Evolutionary conservation across 1,140 invertebrate genomes (phyloP).

Genomic region (Diorhabda sublineata): DNA sequence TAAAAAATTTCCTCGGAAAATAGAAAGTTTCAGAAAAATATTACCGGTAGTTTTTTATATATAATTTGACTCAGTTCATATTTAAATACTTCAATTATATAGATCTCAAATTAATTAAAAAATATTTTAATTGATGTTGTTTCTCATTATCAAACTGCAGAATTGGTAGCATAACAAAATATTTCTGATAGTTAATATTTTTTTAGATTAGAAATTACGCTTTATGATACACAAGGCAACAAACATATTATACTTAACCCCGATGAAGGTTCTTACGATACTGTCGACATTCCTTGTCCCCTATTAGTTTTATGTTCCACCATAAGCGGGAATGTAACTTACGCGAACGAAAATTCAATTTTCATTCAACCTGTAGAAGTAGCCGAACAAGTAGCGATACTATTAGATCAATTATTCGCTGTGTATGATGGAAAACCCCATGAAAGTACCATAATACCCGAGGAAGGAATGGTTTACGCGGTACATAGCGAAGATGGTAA

Average conservation of each 20-base stretch:
- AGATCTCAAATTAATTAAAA: too few relatives aligned
- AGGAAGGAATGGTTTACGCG: constrained; percentile 54
- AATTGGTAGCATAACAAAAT: too few relatives aligned
- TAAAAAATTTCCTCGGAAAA: too few relatives aligned
- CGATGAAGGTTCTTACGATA: constrained; percentile 49
- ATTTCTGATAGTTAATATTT: neutral
- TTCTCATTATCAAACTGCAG: too few relatives aligned
- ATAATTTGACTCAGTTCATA: too few relatives aligned
- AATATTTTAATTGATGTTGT: too few relatives aligned
- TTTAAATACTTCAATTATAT: too few relatives aligned
- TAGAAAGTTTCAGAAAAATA: too few relatives aligned
- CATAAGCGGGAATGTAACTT: constrained; percentile 50
- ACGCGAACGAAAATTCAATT: constrained; percentile 51
- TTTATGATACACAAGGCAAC: constrained; percentile 54
- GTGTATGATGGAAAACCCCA: constrained; percentile 54
- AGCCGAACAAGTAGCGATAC: constrained; percentile 43
- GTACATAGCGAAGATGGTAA: constrained; percentile 58
- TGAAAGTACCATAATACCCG: constrained; percentile 42
- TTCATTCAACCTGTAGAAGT: constrained; percentile 57
- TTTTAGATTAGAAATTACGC: constrained; percentile 56
- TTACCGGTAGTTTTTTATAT: too few relatives aligned
- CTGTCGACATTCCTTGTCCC: constrained; percentile 53
- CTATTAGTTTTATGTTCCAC: constrained; percentile 53
- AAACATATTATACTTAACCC: constrained; percentile 54
- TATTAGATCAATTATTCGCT: constrained; percentile 54